These are phyloP conservation scores for Cantharis nigra DNA, from an alignment of 2,888 invertebrate genomes.

Conservation along the genomic window DNA sequence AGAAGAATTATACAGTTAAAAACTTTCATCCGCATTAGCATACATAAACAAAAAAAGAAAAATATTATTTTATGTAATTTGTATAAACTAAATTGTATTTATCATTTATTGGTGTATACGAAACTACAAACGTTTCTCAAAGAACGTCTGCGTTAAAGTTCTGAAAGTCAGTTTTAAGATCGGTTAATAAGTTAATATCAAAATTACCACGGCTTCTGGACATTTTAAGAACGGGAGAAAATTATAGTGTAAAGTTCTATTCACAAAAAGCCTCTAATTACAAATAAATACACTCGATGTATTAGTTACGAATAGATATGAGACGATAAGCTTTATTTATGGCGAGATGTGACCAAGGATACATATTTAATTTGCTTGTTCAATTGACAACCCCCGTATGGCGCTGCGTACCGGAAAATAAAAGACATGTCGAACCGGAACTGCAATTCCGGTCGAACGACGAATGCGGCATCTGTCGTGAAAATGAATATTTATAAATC, in stretches of 20 bases:
- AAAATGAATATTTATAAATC: conserved; percentile 48
- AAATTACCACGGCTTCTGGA: not conserved
- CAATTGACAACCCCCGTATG: conserved; percentile 50
- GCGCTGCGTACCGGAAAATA: conserved; percentile 47
- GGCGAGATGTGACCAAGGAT: conserved; percentile 43
- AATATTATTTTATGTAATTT: conserved; percentile 21
- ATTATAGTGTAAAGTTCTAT: conserved; percentile 33
- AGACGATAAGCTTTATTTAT: conserved; percentile 43
- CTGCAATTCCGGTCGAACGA: conserved; percentile 53
- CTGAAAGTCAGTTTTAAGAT: not conserved
- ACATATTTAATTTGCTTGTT: conserved; percentile 49
- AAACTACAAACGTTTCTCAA: not conserved
- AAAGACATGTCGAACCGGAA: conserved; percentile 54
- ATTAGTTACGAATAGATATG: conserved; percentile 43
- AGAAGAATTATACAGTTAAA: conserved; percentile 29
- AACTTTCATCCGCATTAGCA: conserved; percentile 33
- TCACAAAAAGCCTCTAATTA: conserved; percentile 41
- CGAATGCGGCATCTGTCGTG: conserved; percentile 44
- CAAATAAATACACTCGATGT: conserved; percentile 40
- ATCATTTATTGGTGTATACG: not conserved
- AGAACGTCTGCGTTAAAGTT: not conserved
- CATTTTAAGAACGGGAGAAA: conserved; percentile 33
- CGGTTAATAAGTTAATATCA: not conserved
- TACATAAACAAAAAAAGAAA: conserved; percentile 32
- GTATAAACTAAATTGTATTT: conserved; percentile 3